Evolutionary conservation across 1,140 invertebrate genomes (phyloP).

Genomic region (Apis dorsata): DNA sequence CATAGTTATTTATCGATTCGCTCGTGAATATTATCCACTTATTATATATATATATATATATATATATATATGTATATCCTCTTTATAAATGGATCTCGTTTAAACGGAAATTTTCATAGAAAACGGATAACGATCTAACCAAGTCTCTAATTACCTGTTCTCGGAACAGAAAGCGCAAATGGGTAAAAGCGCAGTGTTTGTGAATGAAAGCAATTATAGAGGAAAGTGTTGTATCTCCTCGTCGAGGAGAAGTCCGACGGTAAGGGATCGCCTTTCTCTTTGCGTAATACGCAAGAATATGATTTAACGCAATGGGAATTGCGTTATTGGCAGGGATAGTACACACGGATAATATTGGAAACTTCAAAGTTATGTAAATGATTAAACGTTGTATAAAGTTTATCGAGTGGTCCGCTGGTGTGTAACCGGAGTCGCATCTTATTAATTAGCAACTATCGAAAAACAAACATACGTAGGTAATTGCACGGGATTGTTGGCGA

Average conservation of each 20-base stretch:
- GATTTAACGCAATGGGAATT: not conserved
- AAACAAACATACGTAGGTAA: not conserved
- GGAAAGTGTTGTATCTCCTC: not conserved
- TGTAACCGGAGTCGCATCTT: not conserved
- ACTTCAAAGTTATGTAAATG: not conserved
- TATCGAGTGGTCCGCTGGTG: too few relatives aligned
- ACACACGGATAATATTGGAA: not conserved
- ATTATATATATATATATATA: too few relatives aligned
- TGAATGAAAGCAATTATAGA: not conserved
- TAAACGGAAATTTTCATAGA: not conserved
- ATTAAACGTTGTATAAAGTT: not conserved
- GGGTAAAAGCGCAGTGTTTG: not conserved
- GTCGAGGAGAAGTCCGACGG: conserved; percentile 27
- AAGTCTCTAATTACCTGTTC: not conserved
- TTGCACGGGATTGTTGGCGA: not conserved
- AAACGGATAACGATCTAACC: not conserved
- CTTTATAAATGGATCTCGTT: not conserved
- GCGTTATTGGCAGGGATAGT: not conserved
- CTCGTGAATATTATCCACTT: too few relatives aligned
- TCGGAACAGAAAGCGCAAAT: not conserved
- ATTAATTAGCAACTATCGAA: conserved; percentile 15
- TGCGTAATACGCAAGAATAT: not conserved
- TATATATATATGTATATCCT: too few relatives aligned
- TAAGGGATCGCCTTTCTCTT: conserved; percentile 8
- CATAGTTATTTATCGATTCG: too few relatives aligned